Evolutionary conservation across 2,888 invertebrate species (phyloP).

Genomic region (Oeneis ivallda): DNA sequence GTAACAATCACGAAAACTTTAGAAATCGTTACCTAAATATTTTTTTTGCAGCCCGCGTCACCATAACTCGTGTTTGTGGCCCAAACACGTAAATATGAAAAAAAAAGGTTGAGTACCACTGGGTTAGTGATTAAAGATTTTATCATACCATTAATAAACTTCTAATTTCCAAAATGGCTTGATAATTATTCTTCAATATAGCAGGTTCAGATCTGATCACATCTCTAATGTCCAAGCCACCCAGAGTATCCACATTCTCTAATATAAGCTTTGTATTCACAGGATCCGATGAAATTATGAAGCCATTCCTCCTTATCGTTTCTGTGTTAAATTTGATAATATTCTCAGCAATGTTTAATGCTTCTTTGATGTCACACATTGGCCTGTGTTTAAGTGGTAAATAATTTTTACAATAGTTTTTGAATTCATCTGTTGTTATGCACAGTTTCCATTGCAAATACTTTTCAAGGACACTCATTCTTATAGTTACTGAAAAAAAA

Average conservation of each 20-base stretch:
- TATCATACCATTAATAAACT: slow-evolving; percentile 73
- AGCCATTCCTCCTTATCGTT: slow-evolving; percentile 81
- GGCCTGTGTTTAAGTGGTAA: slow-evolving; percentile 68
- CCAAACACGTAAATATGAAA: too few species aligned
- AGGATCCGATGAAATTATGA: slow-evolving; percentile 82
- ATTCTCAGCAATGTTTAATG: slow-evolving; percentile 78
- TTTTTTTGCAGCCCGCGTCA: too few species aligned
- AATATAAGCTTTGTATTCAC: slow-evolving; percentile 81
- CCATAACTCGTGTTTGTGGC: too few species aligned
- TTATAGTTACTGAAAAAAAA: slow-evolving; percentile 62
- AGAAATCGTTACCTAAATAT: too few species aligned
- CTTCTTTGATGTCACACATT: slow-evolving; percentile 74
- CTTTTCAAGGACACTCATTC: slow-evolving; percentile 65
- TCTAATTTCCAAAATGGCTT: slow-evolving; percentile 78
- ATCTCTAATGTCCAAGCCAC: slow-evolving; percentile 79
- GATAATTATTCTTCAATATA: slow-evolving; percentile 82
- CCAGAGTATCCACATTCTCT: slow-evolving; percentile 75
- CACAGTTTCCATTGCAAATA: slow-evolving; percentile 65
- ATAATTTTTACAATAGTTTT: slow-evolving; percentile 66
- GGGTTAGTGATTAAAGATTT: neutral
- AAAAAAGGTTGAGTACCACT: neutral
- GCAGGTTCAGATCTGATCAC: slow-evolving; percentile 82
- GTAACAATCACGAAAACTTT: too few species aligned
- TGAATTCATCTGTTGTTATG: slow-evolving; percentile 60
- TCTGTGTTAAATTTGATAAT: slow-evolving; percentile 79